Base-by-base conservation (phyloP, 2,113 vertebrate species). In the Actinemys pallida region DNA sequence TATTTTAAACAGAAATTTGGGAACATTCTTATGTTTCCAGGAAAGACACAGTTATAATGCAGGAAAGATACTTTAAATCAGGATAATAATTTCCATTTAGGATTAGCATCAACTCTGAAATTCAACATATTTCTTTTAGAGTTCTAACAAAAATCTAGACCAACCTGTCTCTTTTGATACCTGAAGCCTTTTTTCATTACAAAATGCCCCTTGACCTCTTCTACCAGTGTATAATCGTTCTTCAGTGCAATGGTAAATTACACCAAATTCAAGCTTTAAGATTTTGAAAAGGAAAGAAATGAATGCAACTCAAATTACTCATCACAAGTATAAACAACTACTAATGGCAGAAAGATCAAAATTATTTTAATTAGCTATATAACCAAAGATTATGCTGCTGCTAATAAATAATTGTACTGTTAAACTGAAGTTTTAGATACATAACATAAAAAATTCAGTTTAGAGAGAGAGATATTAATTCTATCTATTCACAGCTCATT, bases 231-330 rank as follows among this genome's bases (percentile, higher is more conserved):
- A 99, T 93, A 99, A 97, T 45, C 98, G 99, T 95, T 98, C 98
- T 97, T 99, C 98, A 17, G 98, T 99, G 97, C 99, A 99, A 98
- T 99, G 99, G 98, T 98, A 99, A 96, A 99, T 98, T 97, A 99
- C 98, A 81, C 99, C 99, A 84, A 99, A 98, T 97, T 99, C 99
- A 95, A 99, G 98, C 99, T 99, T 97, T 69, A 96, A 95, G 92
- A 76, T 96, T 94, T 94, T 95, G 87, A 94, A 97, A 86, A 93
- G 96, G 95, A 97, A 96, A 97, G 97, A 97, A 97, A 96, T 93
- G 92, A 95, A 97, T 59, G 83, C 56, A 76, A 87, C 85, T 98
- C 95, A 97, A 95, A 97, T 97, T 96, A 97, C 96, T 96, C 95
- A 97, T 97, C 92, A 97, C 91, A 96, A 95, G 94, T 95, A 97